phyloP scores from a whole-genome alignment of 2,888 invertebrate species.

The Eucera pruinosa region DNA sequence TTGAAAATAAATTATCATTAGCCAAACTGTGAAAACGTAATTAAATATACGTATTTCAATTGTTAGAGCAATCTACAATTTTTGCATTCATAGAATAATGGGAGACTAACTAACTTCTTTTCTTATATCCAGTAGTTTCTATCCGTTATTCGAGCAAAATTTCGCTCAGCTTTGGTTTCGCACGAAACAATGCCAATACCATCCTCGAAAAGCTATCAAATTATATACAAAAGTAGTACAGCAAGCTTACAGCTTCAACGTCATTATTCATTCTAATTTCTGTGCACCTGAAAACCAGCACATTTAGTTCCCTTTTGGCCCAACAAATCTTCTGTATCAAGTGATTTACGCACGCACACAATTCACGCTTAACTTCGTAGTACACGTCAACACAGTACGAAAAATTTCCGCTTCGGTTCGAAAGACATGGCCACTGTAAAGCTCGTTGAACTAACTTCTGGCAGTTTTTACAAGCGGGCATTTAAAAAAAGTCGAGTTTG shows the following conservation, averaged over 20 bases:
- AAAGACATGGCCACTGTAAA: neutral
- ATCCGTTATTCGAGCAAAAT: too few species aligned
- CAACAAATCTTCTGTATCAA: constrained; percentile 1
- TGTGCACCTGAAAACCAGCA: neutral
- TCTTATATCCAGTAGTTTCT: too few species aligned
- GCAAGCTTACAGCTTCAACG: neutral
- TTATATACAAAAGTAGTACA: too few species aligned
- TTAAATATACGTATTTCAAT: too few species aligned
- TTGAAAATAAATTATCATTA: neutral
- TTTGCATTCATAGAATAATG: too few species aligned
- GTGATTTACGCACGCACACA: neutral
- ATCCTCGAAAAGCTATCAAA: too few species aligned
- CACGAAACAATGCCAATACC: too few species aligned
- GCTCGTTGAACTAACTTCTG: neutral
- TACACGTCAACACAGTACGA: neutral
- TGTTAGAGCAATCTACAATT: too few species aligned
- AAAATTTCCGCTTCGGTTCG: neutral
- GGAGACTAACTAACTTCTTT: too few species aligned
- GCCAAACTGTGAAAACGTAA: neutral
- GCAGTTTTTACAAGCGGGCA: constrained; percentile 19
- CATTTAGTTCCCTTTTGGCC: neutral
- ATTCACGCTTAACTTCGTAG: neutral
- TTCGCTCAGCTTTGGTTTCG: too few species aligned
- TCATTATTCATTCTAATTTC: constrained; percentile 1
- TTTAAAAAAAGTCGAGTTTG: constrained; percentile 23